Base-by-base conservation (phyloP, 2,113 vertebrate species). In the Boulengeromyrus knoepffleri region DNA sequence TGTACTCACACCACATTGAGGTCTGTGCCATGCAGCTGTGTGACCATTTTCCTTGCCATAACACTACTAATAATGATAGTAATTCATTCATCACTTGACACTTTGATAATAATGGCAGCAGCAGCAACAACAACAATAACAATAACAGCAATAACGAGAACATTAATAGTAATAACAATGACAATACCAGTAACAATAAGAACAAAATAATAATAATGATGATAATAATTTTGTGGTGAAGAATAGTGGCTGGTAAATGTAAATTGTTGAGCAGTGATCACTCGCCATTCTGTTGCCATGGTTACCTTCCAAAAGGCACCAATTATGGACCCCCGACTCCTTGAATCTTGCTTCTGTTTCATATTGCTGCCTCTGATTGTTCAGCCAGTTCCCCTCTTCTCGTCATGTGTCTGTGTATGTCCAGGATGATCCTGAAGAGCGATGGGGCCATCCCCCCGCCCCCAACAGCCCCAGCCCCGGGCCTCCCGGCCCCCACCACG, bases 351-450 rank as follows among this genome's bases (percentile, higher is more conserved):
- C 45, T n/a, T 17, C 83, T 84, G 80, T 45, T 45, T 66, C 58
- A 4, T 66, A 66, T 66, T 66, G 24, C 10, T 62, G 24, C 58
- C 24, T 62, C 56, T 24, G 39, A 21, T 52, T 39, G 50, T 56
- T 56, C 27, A 39, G 31, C 50, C 31, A 53, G 50, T 19, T 1
- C 21, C 31, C 88, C 8, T 66, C 19, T 87, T 27, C 21, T 0
- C 2, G 19, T 0, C 27, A 24, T 74, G 12, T 27, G 49, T 27
- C 47, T 87, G 49, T 31, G 49, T 53, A 49, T 87, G 49, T 87
- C 19, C 45, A 99, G 99, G 90, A 97, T 97, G 97, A 98, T 99
- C 83, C 96, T 97, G 85, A 98, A 96, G 91, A 96, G 97, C 0
- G 97, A 98, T 8, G 95, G 94, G 0, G 84, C 95, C 62, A 98